A percentile compares a stretch with the other conserved stretches of the same genome.
Evolutionary conservation across 1,140 invertebrate genomes (phyloP).

Genomic region (Heliconius hermathena): DNA sequence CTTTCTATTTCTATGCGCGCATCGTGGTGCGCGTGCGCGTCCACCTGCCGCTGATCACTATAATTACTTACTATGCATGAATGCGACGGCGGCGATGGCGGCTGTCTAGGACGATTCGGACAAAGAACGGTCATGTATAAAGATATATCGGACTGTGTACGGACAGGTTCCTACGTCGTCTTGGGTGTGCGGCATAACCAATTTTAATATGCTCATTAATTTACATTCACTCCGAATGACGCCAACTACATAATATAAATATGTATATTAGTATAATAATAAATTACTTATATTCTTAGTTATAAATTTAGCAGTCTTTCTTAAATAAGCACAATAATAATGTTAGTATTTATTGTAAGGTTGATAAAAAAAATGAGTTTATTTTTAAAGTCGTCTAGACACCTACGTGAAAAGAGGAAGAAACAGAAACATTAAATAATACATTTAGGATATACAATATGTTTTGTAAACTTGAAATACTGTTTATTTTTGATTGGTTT

Average conservation of each 20-base stretch:
- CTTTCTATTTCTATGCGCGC: constrained; percentile 80
- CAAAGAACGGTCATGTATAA: constrained; percentile 72
- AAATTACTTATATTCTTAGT: neutral
- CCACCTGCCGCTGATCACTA: constrained; percentile 78
- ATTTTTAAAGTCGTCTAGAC: neutral
- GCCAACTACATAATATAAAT: constrained; percentile 45
- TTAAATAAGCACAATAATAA: neutral
- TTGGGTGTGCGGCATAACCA: constrained; percentile 67
- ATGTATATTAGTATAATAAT: constrained; percentile 5
- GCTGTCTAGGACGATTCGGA: constrained; percentile 77
- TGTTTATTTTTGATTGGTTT: neutral
- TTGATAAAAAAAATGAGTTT: neutral
- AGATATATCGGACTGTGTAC: constrained; percentile 53
- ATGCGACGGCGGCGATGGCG: constrained; percentile 64
- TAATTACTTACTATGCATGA: constrained; percentile 81
- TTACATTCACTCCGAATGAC: constrained; percentile 57
- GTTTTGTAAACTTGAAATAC: too few relatives aligned
- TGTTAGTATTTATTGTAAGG: neutral
- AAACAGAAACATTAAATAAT: neutral
- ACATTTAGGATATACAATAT: too few relatives aligned
- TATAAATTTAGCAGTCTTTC: neutral
- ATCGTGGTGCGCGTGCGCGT: constrained; percentile 63
- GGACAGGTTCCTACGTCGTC: constrained; percentile 70
- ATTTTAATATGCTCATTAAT: constrained; percentile 72
- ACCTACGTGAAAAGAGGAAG: neutral